A percentile compares a stretch with the other conserved stretches of the same genome.
Evolutionary conservation across 2,797 vertebrate genomes (phyloP).

Genomic region (Crypturellus tataupa): DNA sequence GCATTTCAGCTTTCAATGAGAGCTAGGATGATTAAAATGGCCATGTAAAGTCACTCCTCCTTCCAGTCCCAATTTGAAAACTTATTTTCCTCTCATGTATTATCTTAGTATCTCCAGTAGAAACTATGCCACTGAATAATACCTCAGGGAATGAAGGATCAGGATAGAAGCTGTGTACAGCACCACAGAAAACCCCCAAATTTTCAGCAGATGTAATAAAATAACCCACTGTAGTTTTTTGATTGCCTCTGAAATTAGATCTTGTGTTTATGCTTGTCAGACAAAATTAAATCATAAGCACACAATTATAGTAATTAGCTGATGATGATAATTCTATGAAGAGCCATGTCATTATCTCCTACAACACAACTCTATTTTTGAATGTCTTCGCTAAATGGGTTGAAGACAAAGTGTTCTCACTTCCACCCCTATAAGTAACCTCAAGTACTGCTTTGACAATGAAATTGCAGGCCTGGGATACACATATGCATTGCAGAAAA

Average conservation of each 20-base stretch:
- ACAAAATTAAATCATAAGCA: not conserved
- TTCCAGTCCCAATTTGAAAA: not conserved
- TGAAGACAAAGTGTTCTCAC: not conserved
- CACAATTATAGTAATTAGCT: not conserved
- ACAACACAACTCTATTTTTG: not conserved
- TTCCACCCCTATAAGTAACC: not conserved
- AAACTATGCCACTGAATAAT: not conserved
- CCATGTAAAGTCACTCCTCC: not conserved
- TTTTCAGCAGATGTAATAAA: not conserved
- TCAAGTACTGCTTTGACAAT: not conserved
- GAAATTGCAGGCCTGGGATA: not conserved
- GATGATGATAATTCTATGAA: not conserved
- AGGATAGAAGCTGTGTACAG: not conserved
- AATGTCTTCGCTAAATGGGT: not conserved
- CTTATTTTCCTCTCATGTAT: not conserved
- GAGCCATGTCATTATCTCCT: not conserved
- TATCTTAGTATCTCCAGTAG: not conserved
- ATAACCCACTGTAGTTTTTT: not conserved
- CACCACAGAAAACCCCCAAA: not conserved
- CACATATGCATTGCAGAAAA: not conserved
- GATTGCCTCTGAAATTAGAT: not conserved
- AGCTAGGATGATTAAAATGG: not conserved
- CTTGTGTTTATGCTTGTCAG: not conserved
- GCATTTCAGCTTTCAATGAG: not conserved
- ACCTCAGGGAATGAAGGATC: not conserved